Percentiles rank a stretch among this genome's conserved stretches.
These are phyloP conservation scores for Apodemia duryi DNA, from an alignment of 2,888 invertebrate genomes.

Conservation along the genomic window DNA sequence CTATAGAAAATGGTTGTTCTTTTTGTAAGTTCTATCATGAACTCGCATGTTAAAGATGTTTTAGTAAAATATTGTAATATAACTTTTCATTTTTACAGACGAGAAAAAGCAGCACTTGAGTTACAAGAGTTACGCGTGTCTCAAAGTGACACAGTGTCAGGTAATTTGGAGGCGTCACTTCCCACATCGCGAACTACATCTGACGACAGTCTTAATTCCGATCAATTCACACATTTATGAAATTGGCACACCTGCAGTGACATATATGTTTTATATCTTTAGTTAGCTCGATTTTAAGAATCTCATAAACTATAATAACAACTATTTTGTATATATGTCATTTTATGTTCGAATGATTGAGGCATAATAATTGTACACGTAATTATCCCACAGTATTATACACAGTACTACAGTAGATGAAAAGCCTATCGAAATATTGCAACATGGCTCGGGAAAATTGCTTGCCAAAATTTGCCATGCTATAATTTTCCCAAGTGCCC, in stretches of 20 bases:
- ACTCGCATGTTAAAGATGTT: no score
- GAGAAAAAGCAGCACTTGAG: constrained; percentile 79
- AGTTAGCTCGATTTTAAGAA: not conserved
- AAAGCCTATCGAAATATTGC: no score
- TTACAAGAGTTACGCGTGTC: constrained; percentile 70
- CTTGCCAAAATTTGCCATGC: no score
- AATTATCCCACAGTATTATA: no score
- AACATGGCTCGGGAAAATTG: no score
- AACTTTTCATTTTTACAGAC: constrained; percentile 50
- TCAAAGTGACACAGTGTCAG: constrained; percentile 80
- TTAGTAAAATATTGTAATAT: no score
- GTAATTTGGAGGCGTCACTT: constrained; percentile 74
- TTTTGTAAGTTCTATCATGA: no score
- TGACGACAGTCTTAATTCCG: constrained; percentile 58
- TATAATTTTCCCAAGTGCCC: no score
- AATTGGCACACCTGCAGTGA: constrained; percentile 17
- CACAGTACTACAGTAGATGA: no score
- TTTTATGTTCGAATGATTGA: no score
- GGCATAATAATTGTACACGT: no score
- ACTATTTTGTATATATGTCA: not conserved
- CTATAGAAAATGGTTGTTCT: no score
- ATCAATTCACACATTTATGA: constrained; percentile 62
- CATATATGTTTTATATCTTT: constrained; percentile 8
- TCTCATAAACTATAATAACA: not conserved
- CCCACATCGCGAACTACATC: constrained; percentile 74